phyloP scores from a whole-genome alignment of 2,113 vertebrate species.

The Trematocara nigrifrons region DNA sequence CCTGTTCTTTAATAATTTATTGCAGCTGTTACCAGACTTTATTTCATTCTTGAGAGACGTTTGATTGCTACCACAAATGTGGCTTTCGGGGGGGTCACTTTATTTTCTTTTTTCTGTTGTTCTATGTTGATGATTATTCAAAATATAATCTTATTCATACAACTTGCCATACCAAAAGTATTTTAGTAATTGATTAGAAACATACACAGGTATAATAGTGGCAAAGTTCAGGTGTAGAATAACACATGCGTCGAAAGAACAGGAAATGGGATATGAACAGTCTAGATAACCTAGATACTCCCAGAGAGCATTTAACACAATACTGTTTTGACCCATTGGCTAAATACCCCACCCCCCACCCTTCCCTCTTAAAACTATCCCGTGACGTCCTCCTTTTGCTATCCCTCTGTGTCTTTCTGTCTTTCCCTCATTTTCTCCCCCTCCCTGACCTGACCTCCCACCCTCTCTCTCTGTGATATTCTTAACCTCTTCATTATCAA shows the following conservation, averaged over 20 bases:
- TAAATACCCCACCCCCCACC: conserved; percentile 7
- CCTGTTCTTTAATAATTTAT: not conserved
- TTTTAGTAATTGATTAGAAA: not conserved
- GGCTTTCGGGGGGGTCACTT: not conserved
- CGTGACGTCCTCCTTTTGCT: conserved; percentile 49
- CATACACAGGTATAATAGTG: not conserved
- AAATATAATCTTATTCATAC: not conserved
- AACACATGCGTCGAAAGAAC: not conserved
- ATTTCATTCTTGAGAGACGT: not conserved
- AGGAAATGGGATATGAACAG: not conserved
- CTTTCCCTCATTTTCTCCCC: conserved; percentile 22
- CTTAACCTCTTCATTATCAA: conserved; percentile 60
- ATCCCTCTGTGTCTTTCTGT: conserved; percentile 8
- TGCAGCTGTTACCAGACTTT: not conserved
- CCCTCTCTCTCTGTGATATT: conserved; percentile 40
- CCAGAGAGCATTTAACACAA: conserved; percentile 38
- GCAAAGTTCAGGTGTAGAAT: not conserved
- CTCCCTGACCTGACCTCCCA: conserved; percentile 34
- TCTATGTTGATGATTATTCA: not conserved
- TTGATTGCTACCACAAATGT: not conserved
- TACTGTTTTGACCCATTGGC: conserved; percentile 18
- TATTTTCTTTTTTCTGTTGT: not conserved
- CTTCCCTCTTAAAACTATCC: not conserved
- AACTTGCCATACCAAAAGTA: not conserved
- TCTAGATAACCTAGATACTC: conserved; percentile 8